These are phyloP conservation scores for Scolanthus callimorphus DNA, from an alignment of 92 coral and sea anemone genomes.

Conservation along the genomic window DNA sequence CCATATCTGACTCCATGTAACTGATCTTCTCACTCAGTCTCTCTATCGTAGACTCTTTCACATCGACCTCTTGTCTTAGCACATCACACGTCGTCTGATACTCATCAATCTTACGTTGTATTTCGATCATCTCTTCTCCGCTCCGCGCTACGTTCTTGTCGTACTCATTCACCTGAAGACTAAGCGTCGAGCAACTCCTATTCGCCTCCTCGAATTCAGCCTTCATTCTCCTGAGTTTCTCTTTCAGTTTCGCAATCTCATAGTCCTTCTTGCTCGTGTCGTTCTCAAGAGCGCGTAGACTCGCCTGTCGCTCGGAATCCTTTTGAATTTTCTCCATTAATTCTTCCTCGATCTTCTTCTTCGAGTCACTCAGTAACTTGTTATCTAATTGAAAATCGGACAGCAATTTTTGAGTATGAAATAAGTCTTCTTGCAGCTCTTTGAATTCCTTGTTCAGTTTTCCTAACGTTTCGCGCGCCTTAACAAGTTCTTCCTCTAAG, in stretches of 20 bases:
- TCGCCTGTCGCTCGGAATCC: not conserved
- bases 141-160: not conserved
- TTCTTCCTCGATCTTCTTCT: not conserved
- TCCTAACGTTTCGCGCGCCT: not conserved
- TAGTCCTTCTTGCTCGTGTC: not conserved
- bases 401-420: not conserved
- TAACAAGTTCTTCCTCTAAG: not conserved
- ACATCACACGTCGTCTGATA: not conserved
- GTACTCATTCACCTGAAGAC: not conserved
- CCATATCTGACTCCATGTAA: not conserved
- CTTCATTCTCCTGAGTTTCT: not conserved
- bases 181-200: not conserved
- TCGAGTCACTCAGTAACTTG: not conserved
- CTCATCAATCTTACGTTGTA: not conserved
- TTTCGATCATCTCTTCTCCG: not conserved
- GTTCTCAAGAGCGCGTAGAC: not conserved
- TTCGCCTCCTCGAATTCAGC: not conserved
- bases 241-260: not conserved
- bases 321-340: not conserved
- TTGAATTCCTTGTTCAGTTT: not conserved
- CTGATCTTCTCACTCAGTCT: conserved; percentile 1
- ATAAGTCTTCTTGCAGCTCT: not conserved
- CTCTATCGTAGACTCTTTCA: not conserved
- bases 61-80: not conserved
- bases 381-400: not conserved